Base-by-base conservation (phyloP, 2,888 invertebrate species). In the Muscina levida region DNA sequence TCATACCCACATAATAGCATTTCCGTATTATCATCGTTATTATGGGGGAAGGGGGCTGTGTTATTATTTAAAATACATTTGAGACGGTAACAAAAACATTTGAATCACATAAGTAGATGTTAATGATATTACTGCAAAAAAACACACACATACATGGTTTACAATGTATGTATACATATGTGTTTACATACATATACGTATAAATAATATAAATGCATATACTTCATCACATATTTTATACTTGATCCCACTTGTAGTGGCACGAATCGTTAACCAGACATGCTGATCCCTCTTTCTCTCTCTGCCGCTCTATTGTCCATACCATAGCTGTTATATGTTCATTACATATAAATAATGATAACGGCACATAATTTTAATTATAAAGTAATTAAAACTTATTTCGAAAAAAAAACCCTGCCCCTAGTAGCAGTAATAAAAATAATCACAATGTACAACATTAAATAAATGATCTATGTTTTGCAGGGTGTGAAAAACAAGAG, bases 311-410 rank as follows among this genome's bases (percentile, higher is more conserved):
- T 37, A 4, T 10, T 37, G 5, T 10, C 10, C 5, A 37, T 10
- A 37, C 37, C 44, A 44, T n/a, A 11, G n/a, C 44, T n/a, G n/a
- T n/a, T n/a, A 44, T n/a, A 44, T 44, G 44, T 13, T n/a, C 44
- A 11, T 8, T 11, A 48, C 8, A 48, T 10, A n/a, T n/a, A 59
- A 48, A 62, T 62, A 26, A 72, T 68, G 59, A 75, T 72, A 67
- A 59, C 31, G 53, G n/a, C 68, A 53, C 48, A 70, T 72, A 70
- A 70, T 76, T 80, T 76, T 80, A 80, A 76, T 80, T 80, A 76
- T 65, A 76, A 80, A 72, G 76, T 80, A 76, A 80, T 76, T 80
- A 76, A 72, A 72, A 70, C 22, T 68, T 68, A 48, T 48, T 19
- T 2, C n/a, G n/a, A n/a, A n/a, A n/a, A 37, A 37, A 37, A 37